Evolutionary conservation across 2,888 invertebrate genomes (phyloP).

Genomic region (Callinectes sapidus): DNA sequence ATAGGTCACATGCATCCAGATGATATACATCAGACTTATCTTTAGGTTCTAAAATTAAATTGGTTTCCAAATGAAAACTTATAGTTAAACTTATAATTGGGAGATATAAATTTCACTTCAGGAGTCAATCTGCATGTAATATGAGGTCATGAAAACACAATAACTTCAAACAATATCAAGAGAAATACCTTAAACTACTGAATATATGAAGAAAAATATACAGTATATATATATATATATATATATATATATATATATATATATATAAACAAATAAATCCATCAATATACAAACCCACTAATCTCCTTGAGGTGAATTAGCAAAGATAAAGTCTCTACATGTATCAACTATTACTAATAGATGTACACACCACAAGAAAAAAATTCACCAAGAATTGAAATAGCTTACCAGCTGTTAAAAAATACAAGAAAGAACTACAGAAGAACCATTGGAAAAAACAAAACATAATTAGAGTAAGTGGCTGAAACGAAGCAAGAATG

Average conservation of each 20-base stretch:
- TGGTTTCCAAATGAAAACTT: neutral
- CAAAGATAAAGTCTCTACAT: no score
- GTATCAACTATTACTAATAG: no score
- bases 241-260: slow-evolving; percentile 17
- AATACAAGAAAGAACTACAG: neutral
- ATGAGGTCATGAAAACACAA: neutral
- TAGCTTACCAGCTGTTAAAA: neutral
- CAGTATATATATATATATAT: slow-evolving; percentile 15
- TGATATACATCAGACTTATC: neutral
- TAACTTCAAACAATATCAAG: neutral
- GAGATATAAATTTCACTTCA: neutral
- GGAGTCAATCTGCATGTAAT: neutral
- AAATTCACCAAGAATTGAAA: neutral
- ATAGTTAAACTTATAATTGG: neutral
- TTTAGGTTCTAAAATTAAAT: neutral
- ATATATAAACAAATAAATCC: neutral
- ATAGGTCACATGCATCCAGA: neutral
- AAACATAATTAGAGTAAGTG: neutral
- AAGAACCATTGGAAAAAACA: neutral
- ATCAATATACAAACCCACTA: no score
- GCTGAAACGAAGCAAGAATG: neutral
- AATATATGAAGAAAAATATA: neutral
- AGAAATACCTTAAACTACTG: neutral
- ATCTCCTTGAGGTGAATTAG: no score
- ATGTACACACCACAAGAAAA: neutral